phyloP scores from a whole-genome alignment of 2,797 vertebrate species.

The Austrolebias charrua region DNA sequence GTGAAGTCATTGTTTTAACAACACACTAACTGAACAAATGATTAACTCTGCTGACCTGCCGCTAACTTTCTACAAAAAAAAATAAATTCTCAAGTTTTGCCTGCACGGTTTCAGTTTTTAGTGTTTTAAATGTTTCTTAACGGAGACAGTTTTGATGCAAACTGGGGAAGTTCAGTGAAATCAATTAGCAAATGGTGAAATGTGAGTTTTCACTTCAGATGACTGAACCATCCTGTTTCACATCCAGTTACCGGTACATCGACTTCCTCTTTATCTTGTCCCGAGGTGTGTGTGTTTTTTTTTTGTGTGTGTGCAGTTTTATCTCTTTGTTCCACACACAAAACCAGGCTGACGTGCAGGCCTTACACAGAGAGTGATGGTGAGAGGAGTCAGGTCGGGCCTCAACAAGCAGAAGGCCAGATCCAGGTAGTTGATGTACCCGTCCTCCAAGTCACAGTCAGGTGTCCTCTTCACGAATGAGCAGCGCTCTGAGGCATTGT shows the following conservation, averaged over 20 bases:
- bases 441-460: slow-evolving; percentile 82
- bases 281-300: slow-evolving; percentile 1
- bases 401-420: slow-evolving; percentile 87
- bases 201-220: not conserved
- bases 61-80: not conserved
- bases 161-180: slow-evolving; percentile 8
- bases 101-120: not conserved
- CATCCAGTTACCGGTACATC: not conserved
- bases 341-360: not conserved
- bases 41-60: not conserved
- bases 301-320: not conserved
- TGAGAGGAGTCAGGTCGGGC: slow-evolving; percentile 81
- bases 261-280: slow-evolving; percentile 38
- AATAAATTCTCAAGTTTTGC: not conserved
- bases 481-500: slow-evolving; percentile 82
- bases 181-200: slow-evolving; percentile 24
- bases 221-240: slow-evolving; percentile 1
- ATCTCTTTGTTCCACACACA: not conserved
- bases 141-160: slow-evolving; percentile 1
- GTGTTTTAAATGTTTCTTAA: not conserved
- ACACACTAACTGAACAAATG: not conserved
- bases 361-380: slow-evolving; percentile 88
- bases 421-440: slow-evolving; percentile 88
- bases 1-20: not conserved
- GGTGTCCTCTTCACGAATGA: slow-evolving; percentile 83